Percentiles rank a stretch among this genome's conserved stretches.
These are phyloP conservation scores for Lethocerus indicus DNA, from an alignment of 1,140 invertebrate genomes.

Conservation along the genomic window DNA sequence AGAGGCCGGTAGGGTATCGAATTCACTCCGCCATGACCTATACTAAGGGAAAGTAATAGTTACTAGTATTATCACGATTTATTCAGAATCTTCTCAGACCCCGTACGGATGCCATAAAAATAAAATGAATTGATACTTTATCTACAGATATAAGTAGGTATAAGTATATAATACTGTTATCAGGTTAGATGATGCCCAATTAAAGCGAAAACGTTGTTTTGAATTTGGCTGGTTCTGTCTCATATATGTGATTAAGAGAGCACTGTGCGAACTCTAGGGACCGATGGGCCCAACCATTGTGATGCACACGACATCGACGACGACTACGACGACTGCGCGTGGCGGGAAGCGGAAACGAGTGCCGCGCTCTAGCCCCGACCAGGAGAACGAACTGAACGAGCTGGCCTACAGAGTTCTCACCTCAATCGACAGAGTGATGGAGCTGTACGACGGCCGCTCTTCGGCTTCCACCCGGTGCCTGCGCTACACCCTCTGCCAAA, in stretches of 20 bases:
- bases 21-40: no score
- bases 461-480: slow-evolving; percentile 33
- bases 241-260: neutral
- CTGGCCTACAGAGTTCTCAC: slow-evolving; percentile 31
- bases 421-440: slow-evolving; percentile 30
- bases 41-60: no score
- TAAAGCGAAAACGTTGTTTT: neutral
- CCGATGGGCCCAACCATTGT: slow-evolving; percentile 27
- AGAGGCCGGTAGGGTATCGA: no score
- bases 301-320: slow-evolving; percentile 22
- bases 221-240: neutral
- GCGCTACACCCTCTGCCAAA: slow-evolving; percentile 38
- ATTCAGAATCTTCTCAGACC: no score
- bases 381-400: slow-evolving; percentile 27
- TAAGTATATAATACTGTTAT: neutral
- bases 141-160: neutral
- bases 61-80: no score
- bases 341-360: neutral
- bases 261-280: slow-evolving; percentile 19
- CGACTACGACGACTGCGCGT: neutral
- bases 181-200: neutral
- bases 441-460: slow-evolving; percentile 19
- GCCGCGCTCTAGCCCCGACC: neutral
- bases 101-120: no score
- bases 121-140: neutral